Conservation (phyloP, 2,797 vertebrate species). For the Lycodopsis pacificus region DNA sequence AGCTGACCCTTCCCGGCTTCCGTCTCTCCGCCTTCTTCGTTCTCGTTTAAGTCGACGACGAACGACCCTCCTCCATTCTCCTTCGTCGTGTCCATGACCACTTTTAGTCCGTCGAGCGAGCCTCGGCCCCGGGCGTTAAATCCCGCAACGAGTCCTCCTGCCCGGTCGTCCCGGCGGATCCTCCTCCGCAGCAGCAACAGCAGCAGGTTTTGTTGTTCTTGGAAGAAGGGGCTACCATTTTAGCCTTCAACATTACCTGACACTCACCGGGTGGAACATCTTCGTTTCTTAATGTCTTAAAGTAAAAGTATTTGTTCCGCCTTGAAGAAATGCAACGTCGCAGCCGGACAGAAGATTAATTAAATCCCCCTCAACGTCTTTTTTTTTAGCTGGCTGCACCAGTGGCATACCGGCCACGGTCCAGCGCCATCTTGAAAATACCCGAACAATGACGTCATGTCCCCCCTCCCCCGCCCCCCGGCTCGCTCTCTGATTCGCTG, state of each 20-base stretch:
- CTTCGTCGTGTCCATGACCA: constrained; percentile 66
- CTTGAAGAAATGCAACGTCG: not conserved
- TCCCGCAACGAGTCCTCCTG: constrained; percentile 45
- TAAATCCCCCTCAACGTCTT: constrained; percentile 45
- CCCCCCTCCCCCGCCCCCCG: constrained; percentile 1
- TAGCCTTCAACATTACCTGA: constrained; percentile 55
- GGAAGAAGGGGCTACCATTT: constrained; percentile 68
- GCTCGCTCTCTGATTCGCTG: constrained; percentile 19
- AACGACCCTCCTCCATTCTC: constrained; percentile 62
- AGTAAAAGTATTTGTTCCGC: not conserved
- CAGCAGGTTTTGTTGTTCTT: constrained; percentile 66
- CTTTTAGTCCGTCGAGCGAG: constrained; percentile 57
- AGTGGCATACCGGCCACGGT: constrained; percentile 58
- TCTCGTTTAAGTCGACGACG: constrained; percentile 77
- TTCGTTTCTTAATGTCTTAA: not conserved
- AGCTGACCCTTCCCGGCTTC: constrained; percentile 45
- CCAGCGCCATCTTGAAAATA: constrained; percentile 84
- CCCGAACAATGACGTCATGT: constrained; percentile 76
- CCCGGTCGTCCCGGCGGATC: constrained; percentile 50
- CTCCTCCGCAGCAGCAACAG: constrained; percentile 48
- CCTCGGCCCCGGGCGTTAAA: constrained; percentile 39
- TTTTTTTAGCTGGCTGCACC: constrained; percentile 32
- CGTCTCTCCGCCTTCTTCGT: constrained; percentile 52
- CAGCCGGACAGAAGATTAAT: constrained; percentile 27
- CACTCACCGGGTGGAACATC: not conserved